phyloP scores from a whole-genome alignment of 1,140 invertebrate species.

The Drosophila equinoxialis region DNA sequence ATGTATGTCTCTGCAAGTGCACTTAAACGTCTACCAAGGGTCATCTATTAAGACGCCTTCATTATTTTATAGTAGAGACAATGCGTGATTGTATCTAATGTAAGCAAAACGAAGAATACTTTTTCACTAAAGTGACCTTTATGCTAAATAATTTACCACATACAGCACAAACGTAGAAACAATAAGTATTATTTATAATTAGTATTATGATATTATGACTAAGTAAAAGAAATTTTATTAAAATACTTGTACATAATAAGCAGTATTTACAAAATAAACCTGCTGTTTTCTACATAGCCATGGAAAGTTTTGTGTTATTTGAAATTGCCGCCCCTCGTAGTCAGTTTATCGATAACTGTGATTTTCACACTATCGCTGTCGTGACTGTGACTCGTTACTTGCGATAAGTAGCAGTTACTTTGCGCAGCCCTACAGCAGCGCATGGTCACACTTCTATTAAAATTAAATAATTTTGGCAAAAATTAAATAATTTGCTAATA shows the following conservation, averaged over 20 bases:
- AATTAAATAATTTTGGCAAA: constrained; percentile 43
- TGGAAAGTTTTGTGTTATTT: background rate
- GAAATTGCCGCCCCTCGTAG: background rate
- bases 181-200: constrained; percentile 14
- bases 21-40: constrained; percentile 26
- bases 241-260: background rate
- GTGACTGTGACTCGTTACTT: no score
- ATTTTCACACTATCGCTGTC: no score
- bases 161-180: background rate
- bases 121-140: constrained; percentile 23
- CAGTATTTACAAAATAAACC: background rate
- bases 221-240: background rate
- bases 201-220: background rate
- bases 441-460: constrained; percentile 1
- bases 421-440: background rate
- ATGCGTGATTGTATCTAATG: constrained; percentile 1
- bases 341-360: background rate
- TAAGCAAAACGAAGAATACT: constrained; percentile 8
- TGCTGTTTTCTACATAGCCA: background rate
- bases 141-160: constrained; percentile 10
- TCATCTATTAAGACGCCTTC: background rate
- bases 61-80: background rate
- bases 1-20: constrained; percentile 36
- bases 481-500: constrained; percentile 37
- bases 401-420: no score